phyloP scores from a whole-genome alignment of 2,797 vertebrate species.

The Taenioides sp. region DNA sequence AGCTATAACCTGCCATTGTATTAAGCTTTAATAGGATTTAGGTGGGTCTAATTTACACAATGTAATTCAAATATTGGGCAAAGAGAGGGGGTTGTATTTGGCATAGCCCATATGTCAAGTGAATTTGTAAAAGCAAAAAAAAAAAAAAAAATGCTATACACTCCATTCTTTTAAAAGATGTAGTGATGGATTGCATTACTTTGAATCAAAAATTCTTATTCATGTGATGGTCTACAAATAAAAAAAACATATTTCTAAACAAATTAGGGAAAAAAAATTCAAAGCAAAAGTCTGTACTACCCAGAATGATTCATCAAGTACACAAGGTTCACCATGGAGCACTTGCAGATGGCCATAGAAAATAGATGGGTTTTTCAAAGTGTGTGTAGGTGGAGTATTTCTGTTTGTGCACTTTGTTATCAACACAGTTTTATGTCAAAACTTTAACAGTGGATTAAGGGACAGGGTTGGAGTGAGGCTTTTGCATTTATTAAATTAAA shows the following conservation, averaged over 20 bases:
- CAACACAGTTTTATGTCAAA: slow-evolving; percentile 73
- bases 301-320: slow-evolving; percentile 64
- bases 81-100: not conserved
- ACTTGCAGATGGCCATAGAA: slow-evolving; percentile 68
- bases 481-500: not conserved
- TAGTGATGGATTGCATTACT: not conserved
- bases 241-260: slow-evolving; percentile 52
- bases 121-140: not conserved
- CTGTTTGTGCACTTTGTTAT: slow-evolving; percentile 53
- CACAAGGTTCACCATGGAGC: slow-evolving; percentile 68
- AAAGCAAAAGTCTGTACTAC: slow-evolving; percentile 41
- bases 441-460: slow-evolving; percentile 66
- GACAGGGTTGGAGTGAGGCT: slow-evolving; percentile 52
- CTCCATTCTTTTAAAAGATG: slow-evolving; percentile 13
- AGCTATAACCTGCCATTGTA: slow-evolving; percentile 23
- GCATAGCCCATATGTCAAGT: not conserved
- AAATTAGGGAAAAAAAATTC: slow-evolving; percentile 45
- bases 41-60: not conserved
- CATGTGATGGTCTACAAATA: slow-evolving; percentile 32
- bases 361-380: slow-evolving; percentile 75
- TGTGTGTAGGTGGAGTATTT: slow-evolving; percentile 76
- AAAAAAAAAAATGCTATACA: too few species aligned
- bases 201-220: slow-evolving; percentile 13
- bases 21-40: not conserved
- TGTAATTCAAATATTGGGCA: not conserved